Conservation (phyloP, 92 coral and sea anemone genomes). For the Scolanthus callimorphus region DNA sequence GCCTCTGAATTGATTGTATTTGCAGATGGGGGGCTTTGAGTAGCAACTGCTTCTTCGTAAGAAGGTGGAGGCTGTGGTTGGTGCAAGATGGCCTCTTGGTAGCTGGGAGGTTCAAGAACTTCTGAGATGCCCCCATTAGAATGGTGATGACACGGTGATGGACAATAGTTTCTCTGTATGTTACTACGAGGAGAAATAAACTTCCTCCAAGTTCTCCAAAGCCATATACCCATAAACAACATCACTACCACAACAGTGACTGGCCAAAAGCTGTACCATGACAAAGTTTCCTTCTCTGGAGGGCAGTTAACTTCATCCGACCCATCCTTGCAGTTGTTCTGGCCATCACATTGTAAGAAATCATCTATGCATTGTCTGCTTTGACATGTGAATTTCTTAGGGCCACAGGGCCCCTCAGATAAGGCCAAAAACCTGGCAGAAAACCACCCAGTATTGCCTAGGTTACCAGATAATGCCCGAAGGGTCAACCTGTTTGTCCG, state of each 20-base stretch:
- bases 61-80: slow-evolving; percentile 60
- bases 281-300: slow-evolving; percentile 27
- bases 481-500: slow-evolving; percentile 61
- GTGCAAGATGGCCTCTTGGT: slow-evolving; percentile 66
- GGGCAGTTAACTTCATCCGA: slow-evolving; percentile 85
- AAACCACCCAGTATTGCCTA: slow-evolving; percentile 68
- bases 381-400: slow-evolving; percentile 55
- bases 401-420: slow-evolving; percentile 61
- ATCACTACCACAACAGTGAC: slow-evolving; percentile 70
- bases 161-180: slow-evolving; percentile 27
- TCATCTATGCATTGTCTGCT: slow-evolving; percentile 63
- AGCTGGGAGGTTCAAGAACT: slow-evolving; percentile 64
- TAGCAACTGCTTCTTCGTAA: slow-evolving; percentile 77
- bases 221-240: slow-evolving; percentile 85
- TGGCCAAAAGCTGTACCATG: slow-evolving; percentile 94
- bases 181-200: slow-evolving; percentile 54
- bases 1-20: neutral
- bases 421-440: slow-evolving; percentile 51
- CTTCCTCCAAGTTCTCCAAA: slow-evolving; percentile 90
- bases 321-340: slow-evolving; percentile 68
- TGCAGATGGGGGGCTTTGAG: slow-evolving; percentile 7
- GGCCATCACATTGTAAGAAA: slow-evolving; percentile 50
- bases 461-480: slow-evolving; percentile 47
- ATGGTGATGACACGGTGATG: slow-evolving; percentile 36
- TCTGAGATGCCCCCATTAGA: slow-evolving; percentile 41